These are phyloP conservation scores for Platysternon megacephalum DNA, from an alignment of 2,113 vertebrate genomes.

Conservation along the genomic window DNA sequence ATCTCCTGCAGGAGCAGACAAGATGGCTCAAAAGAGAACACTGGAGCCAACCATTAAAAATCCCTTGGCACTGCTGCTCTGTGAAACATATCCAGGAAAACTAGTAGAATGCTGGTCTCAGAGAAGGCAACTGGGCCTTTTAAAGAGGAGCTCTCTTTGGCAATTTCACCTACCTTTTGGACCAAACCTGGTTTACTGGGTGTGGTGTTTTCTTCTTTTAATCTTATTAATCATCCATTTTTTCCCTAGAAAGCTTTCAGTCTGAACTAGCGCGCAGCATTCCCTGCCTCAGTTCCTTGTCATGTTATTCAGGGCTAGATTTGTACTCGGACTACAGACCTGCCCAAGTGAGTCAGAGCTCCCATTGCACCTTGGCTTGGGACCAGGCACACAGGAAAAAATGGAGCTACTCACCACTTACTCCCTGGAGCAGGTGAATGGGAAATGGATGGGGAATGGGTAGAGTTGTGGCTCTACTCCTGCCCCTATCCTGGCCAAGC, in stretches of 20 bases:
- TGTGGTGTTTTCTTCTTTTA: background rate
- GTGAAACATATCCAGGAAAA: slow-evolving; percentile 34
- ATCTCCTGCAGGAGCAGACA: background rate
- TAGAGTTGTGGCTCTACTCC: background rate
- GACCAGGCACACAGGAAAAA: background rate
- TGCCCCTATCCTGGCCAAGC: background rate
- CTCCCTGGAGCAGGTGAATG: background rate
- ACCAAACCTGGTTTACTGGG: background rate
- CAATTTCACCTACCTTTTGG: accelerated
- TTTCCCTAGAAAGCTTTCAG: background rate
- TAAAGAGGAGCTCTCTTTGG: background rate
- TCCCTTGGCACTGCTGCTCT: background rate
- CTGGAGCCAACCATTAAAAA: slow-evolving; percentile 8
- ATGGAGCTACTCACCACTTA: background rate
- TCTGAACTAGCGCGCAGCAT: accelerated
- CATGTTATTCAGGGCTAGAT: background rate
- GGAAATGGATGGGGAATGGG: background rate
- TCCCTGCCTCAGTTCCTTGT: accelerated
- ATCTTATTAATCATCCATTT: background rate
- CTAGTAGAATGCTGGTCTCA: background rate
- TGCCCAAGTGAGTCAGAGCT: background rate
- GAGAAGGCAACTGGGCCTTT: background rate
- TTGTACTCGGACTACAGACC: background rate
- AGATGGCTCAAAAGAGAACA: background rate
- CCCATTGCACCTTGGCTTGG: accelerated